Conservation (phyloP, 2,797 vertebrate species). For the Crax fasciolata region DNA sequence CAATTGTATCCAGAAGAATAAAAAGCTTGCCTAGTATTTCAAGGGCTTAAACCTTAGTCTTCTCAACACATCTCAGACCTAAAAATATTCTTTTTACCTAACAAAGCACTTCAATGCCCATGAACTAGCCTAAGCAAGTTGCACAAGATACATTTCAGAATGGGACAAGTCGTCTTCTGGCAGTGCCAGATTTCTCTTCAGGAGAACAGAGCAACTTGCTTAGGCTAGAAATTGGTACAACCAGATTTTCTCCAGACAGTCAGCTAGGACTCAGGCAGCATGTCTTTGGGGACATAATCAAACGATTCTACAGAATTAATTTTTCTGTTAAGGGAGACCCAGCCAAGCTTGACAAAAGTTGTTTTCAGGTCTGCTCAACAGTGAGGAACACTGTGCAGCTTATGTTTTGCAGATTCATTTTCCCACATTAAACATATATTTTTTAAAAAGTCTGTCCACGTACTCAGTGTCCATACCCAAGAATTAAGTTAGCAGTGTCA, state of each 20-base stretch:
- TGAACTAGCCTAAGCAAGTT: not conserved
- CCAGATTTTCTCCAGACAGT: not conserved
- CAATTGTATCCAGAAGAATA: not conserved
- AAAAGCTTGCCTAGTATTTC: not conserved
- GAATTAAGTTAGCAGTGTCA: not conserved
- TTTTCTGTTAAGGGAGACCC: not conserved
- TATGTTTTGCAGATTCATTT: not conserved
- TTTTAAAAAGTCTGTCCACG: not conserved
- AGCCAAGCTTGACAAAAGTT: not conserved
- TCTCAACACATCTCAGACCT: not conserved
- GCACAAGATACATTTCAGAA: not conserved
- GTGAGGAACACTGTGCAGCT: not conserved
- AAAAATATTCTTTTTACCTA: not conserved
- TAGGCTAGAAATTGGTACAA: not conserved
- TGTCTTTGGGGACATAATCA: accelerated
- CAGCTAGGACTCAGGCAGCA: not conserved
- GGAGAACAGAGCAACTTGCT: not conserved
- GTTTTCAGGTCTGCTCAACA: not conserved
- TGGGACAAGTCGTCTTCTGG: not conserved
- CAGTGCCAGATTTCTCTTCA: not conserved
- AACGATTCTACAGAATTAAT: not conserved
- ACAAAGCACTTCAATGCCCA: not conserved
- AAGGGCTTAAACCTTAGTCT: not conserved
- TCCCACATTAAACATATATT: not conserved
- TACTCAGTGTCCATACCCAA: not conserved